Evolutionary conservation across 2,888 invertebrate species (phyloP), one percentile per base, ranked within the genome.

Genomic region (Ceramica pisi): DNA sequence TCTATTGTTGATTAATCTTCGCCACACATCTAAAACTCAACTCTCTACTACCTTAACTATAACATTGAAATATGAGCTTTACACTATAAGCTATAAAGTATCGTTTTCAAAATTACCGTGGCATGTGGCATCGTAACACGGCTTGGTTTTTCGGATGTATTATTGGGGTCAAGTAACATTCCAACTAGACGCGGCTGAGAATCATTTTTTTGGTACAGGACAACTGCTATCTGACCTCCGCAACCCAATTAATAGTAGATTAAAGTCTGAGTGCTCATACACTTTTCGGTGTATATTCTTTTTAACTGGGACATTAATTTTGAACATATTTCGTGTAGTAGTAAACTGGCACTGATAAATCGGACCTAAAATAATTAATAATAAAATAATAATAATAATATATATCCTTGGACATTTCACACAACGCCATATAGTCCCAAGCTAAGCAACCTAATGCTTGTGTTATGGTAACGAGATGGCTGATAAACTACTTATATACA

Each of bases 81-180:
- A 75, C 35, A 7, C 8, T 10, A n/a, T 8, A 10, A 12, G 0
- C 0, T 0, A 1, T 71, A 66, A 23, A 44, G 41, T 56, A 14
- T n/a, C 5, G 44, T 56, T 23, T 65, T 1, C 5, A 41, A n/a
- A 41, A 75, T 14, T 26, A 74, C 8, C n/a, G n/a, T n/a, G n/a
- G n/a, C n/a, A n/a, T n/a, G n/a, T n/a, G n/a, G n/a, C 19, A 1
- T 0, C 31, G 12, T 35, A 12, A 4, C 26, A n/a, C 12, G 38
- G 48, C 8, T 41, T n/a, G 6, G 21, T 12, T 23, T 48, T 56
- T 75, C 41, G 55, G 67, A 48, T 41, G 41, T 67, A 55, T 41
- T 19, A 72, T 56, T 75, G 41, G 21, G 72, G 75, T 75, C 67
- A 66, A 66, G 46, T 31, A 72, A 35, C 41, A 56, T 21, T 56